These are phyloP conservation scores for Mycalesis mineus DNA, from an alignment of 2,888 invertebrate species.

Conservation along the genomic window DNA sequence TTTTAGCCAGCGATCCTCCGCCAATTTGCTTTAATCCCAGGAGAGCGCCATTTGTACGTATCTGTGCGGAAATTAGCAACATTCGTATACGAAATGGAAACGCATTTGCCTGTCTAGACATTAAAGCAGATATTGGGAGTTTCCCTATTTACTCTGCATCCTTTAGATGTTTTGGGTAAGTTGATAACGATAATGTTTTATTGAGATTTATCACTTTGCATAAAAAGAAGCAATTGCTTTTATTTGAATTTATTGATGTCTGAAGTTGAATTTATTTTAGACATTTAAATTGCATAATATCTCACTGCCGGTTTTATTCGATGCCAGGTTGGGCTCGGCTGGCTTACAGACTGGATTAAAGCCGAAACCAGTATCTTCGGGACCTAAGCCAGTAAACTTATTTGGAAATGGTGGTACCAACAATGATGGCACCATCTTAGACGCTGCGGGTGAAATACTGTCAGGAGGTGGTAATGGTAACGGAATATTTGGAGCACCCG, in stretches of 20 bases:
- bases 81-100: constrained; percentile 88
- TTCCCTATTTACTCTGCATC: constrained; percentile 78
- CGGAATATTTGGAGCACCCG: constrained; percentile 26
- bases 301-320: not conserved
- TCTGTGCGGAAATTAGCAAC: constrained; percentile 88
- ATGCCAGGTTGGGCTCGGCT: constrained; percentile 59
- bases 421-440: constrained; percentile 40
- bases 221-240: no score
- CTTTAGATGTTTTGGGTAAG: constrained; percentile 72
- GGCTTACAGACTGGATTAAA: constrained; percentile 69
- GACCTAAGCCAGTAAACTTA: constrained; percentile 60
- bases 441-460: constrained; percentile 32
- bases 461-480: constrained; percentile 34
- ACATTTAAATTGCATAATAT: no score
- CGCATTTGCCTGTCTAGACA: constrained; percentile 86
- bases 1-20: constrained; percentile 85
- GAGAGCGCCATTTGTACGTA: constrained; percentile 81
- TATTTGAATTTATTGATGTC: no score
- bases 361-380: constrained; percentile 62
- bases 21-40: constrained; percentile 85
- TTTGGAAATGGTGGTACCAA: constrained; percentile 52
- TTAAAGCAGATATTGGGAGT: constrained; percentile 82
- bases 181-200: no score
- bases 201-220: no score
- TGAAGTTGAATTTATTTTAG: no score